Evolutionary conservation across 2,888 invertebrate genomes (phyloP).

Genomic region (Heliconius charithonia): DNA sequence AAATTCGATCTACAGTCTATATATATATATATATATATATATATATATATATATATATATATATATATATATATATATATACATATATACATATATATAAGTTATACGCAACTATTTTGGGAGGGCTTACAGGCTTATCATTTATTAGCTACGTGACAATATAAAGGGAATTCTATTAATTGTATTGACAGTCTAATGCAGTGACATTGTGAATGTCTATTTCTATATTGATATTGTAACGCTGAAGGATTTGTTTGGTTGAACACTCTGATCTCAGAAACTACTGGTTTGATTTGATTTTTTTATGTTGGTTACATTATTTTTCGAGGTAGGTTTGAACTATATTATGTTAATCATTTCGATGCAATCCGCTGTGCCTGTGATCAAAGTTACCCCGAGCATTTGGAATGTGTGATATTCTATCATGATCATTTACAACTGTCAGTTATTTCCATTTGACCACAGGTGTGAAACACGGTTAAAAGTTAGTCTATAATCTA

Average conservation of each 20-base stretch:
- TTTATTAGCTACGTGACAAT: conserved; percentile 23
- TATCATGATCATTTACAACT: too few relatives aligned
- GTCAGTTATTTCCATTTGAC: too few relatives aligned
- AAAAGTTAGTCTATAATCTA: too few relatives aligned
- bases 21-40: neutral
- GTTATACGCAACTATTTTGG: conserved; percentile 23
- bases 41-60: too few relatives aligned
- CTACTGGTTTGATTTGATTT: neutral
- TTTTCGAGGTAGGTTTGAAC: too few relatives aligned
- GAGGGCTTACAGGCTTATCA: conserved; percentile 6
- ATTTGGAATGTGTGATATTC: too few relatives aligned
- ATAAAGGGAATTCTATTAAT: conserved; percentile 19
- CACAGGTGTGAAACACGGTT: too few relatives aligned
- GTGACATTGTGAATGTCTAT: neutral
- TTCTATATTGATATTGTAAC: neutral
- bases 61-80: too few relatives aligned
- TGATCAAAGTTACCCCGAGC: too few relatives aligned
- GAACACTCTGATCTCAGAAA: neutral
- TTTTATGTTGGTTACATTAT: neutral
- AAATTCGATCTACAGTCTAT: conserved; percentile 11
- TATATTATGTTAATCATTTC: too few relatives aligned
- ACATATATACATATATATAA: neutral
- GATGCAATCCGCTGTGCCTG: too few relatives aligned
- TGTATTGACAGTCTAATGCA: neutral
- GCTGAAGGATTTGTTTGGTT: neutral